phyloP scores from a whole-genome alignment of 2,797 vertebrate species.

The Rhinichthys osculus region DNA sequence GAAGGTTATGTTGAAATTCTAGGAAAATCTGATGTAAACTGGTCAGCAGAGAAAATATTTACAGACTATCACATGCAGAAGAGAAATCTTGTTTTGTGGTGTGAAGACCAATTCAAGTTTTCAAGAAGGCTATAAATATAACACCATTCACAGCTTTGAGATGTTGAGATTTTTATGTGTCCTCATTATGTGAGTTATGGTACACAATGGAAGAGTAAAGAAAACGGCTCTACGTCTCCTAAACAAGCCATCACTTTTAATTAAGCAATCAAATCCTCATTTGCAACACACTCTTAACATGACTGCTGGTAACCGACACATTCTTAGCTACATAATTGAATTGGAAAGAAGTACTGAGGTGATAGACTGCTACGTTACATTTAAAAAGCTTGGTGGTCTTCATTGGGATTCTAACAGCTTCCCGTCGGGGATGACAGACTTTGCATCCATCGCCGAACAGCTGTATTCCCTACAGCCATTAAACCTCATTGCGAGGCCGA shows the following conservation, averaged over 20 bases:
- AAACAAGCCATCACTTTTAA: conserved; percentile 15
- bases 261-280: conserved; percentile 38
- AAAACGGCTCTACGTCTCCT: neutral
- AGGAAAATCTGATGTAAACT: neutral
- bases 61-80: neutral
- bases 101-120: neutral
- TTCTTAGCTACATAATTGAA: conserved; percentile 3
- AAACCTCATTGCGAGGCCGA: conserved; percentile 4
- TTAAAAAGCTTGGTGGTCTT: conserved; percentile 33
- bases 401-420: conserved; percentile 33
- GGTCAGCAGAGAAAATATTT: neutral
- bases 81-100: neutral
- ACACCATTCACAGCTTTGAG: neutral
- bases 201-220: neutral
- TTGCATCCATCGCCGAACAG: conserved; percentile 18
- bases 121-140: neutral
- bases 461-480: conserved; percentile 33
- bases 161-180: neutral
- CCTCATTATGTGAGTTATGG: neutral
- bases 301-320: neutral
- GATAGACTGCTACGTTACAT: conserved; percentile 33
- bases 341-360: conserved; percentile 33
- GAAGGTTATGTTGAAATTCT: neutral
- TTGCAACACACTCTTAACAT: conserved; percentile 14
- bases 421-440: neutral